Conservation (phyloP, 2,113 vertebrate species). For the Ranitomeya variabilis region DNA sequence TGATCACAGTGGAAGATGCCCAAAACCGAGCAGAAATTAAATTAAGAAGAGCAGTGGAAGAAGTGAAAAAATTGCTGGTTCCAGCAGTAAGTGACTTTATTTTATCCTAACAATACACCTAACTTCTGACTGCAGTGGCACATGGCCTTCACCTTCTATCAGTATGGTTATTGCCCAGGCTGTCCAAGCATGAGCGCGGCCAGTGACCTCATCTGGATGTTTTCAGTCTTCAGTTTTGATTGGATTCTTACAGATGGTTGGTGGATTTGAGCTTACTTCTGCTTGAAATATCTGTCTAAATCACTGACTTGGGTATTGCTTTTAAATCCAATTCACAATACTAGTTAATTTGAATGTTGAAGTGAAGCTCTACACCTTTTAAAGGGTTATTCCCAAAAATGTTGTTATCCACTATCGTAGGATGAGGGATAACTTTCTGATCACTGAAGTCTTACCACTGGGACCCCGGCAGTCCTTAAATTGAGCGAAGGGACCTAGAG, state of each 20-base stretch:
- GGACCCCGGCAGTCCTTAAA: too few species aligned
- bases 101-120: not conserved
- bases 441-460: too few species aligned
- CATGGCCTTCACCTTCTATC: too few species aligned
- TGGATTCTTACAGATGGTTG: not conserved
- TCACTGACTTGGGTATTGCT: not conserved
- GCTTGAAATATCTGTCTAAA: too few species aligned
- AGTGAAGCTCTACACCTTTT: not conserved
- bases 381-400: not conserved
- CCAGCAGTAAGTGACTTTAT: constrained; percentile 86
- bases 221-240: not conserved
- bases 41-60: constrained; percentile 90
- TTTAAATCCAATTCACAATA: not conserved
- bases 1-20: constrained; percentile 96
- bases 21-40: constrained; percentile 97
- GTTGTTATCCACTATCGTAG: too few species aligned
- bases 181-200: not conserved
- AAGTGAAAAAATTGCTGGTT: constrained; percentile 92
- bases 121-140: too few species aligned
- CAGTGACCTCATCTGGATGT: not conserved
- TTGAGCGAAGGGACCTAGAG: too few species aligned
- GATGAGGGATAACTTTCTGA: too few species aligned
- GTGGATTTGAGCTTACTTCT: too few species aligned
- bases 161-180: not conserved
- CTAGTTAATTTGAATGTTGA: not conserved